A percentile compares a stretch with the other conserved stretches of the same genome.
Evolutionary conservation across 2,888 invertebrate species (phyloP).

Genomic region (Drosophila mulleri): DNA sequence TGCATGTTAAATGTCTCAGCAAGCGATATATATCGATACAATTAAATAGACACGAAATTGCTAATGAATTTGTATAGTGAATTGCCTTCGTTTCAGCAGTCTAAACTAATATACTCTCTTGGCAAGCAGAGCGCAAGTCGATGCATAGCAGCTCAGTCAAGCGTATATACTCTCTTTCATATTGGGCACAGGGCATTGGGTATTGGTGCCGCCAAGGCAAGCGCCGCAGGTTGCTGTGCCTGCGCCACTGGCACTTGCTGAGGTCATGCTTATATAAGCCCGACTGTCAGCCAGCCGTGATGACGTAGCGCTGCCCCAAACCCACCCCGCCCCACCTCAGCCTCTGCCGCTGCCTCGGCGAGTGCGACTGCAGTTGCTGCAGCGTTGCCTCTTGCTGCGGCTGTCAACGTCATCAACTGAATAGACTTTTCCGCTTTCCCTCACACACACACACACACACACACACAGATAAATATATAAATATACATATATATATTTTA

Average conservation of each 20-base stretch:
- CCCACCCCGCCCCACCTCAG: not conserved
- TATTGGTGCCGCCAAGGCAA: constrained; percentile 34
- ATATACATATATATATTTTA: constrained; percentile 5
- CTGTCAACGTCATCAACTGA: constrained; percentile 65
- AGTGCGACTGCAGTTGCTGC: constrained; percentile 1
- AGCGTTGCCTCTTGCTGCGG: constrained; percentile 25
- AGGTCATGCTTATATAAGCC: constrained; percentile 74
- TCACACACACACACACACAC: not conserved
- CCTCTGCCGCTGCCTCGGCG: not conserved
- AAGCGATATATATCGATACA: not conserved
- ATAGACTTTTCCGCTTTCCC: constrained; percentile 20
- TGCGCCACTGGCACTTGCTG: constrained; percentile 39
- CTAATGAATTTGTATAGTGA: not conserved
- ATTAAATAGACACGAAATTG: not conserved
- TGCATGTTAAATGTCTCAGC: rapidly evolving
- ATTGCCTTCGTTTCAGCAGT: too few relatives aligned
- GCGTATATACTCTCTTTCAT: not conserved
- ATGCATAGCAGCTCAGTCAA: not conserved
- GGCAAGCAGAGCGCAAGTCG: not conserved
- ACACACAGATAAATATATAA: not conserved
- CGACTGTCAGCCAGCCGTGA: constrained; percentile 10
- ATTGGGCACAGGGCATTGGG: not conserved
- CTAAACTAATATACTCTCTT: not conserved
- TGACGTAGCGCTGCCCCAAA: constrained; percentile 39
- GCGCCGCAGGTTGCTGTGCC: constrained; percentile 2